phyloP scores from a whole-genome alignment of 2,113 vertebrate genomes.

The Rhagologus leucostigma region DNA sequence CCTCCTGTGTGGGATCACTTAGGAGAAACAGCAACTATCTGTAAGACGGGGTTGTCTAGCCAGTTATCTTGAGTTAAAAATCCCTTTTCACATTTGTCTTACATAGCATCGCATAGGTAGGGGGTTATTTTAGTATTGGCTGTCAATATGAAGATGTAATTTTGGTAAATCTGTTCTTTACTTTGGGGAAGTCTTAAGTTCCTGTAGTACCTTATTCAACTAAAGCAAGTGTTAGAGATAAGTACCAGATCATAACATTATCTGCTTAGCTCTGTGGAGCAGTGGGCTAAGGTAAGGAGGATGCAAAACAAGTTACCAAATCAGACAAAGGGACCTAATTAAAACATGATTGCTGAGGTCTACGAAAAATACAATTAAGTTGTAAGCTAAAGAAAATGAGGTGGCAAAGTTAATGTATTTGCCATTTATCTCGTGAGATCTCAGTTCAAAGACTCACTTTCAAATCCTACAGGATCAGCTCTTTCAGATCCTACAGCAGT shows the following conservation, averaged over 20 bases:
- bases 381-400: conserved; percentile 55
- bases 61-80: conserved; percentile 52
- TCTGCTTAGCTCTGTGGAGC: background rate
- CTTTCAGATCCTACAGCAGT: conserved; percentile 30
- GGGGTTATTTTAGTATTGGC: conserved; percentile 9
- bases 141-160: conserved; percentile 12
- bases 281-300: background rate
- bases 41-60: conserved; percentile 20
- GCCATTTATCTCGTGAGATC: conserved; percentile 59
- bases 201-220: background rate
- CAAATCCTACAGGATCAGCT: conserved; percentile 56
- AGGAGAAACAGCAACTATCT: conserved; percentile 49
- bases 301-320: conserved; percentile 50
- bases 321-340: conserved; percentile 49
- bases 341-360: conserved; percentile 44
- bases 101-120: background rate
- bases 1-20: conserved; percentile 60
- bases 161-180: background rate
- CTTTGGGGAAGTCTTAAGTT: background rate
- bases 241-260: background rate
- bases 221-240: background rate
- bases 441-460: conserved; percentile 39
- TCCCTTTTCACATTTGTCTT: conserved; percentile 12
- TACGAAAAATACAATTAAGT: conserved; percentile 47
- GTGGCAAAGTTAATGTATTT: conserved; percentile 59